Evolutionary conservation across 2,888 invertebrate genomes (phyloP).

Genomic region (Lutraria lutraria): DNA sequence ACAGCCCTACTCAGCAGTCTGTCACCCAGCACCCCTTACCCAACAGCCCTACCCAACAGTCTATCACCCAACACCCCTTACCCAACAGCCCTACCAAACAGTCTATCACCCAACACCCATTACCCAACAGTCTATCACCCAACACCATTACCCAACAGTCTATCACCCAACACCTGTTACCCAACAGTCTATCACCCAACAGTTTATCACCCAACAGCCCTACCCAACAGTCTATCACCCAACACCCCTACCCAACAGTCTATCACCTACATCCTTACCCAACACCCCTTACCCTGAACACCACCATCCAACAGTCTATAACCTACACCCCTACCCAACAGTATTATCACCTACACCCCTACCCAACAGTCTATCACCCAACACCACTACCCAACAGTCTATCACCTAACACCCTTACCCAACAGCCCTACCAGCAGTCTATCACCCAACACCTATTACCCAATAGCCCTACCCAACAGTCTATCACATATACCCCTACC

Average conservation of each 20-base stretch:
- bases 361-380: background rate
- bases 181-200: background rate
- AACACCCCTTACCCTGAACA: too few species aligned
- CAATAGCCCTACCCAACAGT: background rate
- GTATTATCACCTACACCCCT: background rate
- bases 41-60: background rate
- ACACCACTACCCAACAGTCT: too few species aligned
- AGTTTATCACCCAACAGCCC: background rate
- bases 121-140: background rate
- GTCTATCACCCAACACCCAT: too few species aligned
- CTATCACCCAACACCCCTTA: too few species aligned
- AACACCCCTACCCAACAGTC: too few species aligned
- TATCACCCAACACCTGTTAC: background rate
- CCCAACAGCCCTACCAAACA: too few species aligned
- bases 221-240: background rate
- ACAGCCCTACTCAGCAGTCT: background rate
- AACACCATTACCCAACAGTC: background rate
- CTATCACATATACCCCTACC: too few species aligned
- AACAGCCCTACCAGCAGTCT: too few species aligned
- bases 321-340: background rate
- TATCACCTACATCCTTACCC: too few species aligned
- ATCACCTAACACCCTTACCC: too few species aligned
- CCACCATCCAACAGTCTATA: too few species aligned
- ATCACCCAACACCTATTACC: too few species aligned
- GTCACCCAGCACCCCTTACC: background rate